A percentile compares a stretch with the other conserved stretches of the same genome.
Evolutionary conservation across 2,113 vertebrate genomes (phyloP).

Genomic region (Oncorhynchus gorbuscha): DNA sequence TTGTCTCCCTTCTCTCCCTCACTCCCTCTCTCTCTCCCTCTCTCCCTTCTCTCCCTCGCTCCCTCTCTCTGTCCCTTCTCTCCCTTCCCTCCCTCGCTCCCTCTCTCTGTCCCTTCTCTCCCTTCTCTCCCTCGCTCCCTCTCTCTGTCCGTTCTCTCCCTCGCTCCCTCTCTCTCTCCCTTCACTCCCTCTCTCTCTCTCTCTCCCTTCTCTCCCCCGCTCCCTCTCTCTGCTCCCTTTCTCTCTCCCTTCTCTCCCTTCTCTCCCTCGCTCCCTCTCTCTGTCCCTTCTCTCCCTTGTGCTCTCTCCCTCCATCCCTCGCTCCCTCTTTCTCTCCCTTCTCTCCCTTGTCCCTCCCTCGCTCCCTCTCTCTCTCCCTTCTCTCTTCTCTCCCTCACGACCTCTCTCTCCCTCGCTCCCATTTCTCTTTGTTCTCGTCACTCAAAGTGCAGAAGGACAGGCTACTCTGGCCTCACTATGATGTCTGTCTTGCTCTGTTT

Average conservation of each 20-base stretch:
- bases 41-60: slow-evolving; percentile 24
- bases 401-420: slow-evolving; percentile 3
- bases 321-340: slow-evolving; percentile 23
- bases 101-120: no score
- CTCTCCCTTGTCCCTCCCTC: not conserved
- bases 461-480: no score
- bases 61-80: slow-evolving; percentile 27
- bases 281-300: not conserved
- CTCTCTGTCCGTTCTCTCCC: not conserved
- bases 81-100: no score
- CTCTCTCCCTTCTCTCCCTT: not conserved
- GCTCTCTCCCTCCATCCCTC: not conserved
- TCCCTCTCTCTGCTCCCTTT: no score
- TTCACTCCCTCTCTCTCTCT: no score
- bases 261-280: no score
- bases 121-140: not conserved
- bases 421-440: no score
- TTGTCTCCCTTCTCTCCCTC: no score
- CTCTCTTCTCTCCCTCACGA: slow-evolving; percentile 45
- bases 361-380: not conserved
- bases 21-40: slow-evolving; percentile 9
- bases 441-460: no score
- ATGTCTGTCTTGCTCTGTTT: not conserved
- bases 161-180: no score
- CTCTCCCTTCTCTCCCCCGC: no score